Evolutionary conservation across 2,888 invertebrate genomes (phyloP).

Genomic region (Xanthorhoe spadicearia): DNA sequence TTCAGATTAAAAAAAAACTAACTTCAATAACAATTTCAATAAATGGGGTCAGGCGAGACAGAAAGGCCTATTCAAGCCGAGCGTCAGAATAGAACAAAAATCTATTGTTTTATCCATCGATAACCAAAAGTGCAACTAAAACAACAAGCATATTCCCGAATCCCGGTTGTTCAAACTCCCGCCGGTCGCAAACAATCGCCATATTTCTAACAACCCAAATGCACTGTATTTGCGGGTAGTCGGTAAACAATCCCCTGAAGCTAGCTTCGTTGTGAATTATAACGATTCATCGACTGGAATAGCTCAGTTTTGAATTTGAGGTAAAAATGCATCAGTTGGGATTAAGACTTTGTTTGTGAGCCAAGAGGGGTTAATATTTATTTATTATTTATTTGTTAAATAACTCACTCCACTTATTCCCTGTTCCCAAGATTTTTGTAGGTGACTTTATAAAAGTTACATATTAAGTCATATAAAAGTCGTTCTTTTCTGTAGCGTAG

Average conservation of each 20-base stretch:
- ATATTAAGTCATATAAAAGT: too few species aligned
- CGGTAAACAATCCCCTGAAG: constrained; percentile 14
- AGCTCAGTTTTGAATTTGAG: neutral
- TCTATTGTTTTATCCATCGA: neutral
- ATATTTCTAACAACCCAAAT: constrained; percentile 66
- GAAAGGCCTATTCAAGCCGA: neutral
- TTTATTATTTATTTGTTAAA: too few species aligned
- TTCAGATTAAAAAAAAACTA: too few species aligned
- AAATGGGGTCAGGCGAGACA: too few species aligned
- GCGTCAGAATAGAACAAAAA: neutral
- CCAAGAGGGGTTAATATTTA: too few species aligned
- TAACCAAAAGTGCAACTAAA: constrained; percentile 25
- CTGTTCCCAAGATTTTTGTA: too few species aligned
- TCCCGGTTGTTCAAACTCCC: constrained; percentile 48
- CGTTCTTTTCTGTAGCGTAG: too few species aligned
- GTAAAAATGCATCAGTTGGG: neutral
- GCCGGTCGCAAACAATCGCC: constrained; percentile 60
- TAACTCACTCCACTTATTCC: too few species aligned
- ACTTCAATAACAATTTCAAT: too few species aligned
- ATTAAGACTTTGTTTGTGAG: too few species aligned
- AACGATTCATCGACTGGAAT: constrained; percentile 6
- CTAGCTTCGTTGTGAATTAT: constrained; percentile 10
- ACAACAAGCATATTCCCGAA: constrained; percentile 22
- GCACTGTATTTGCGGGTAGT: constrained; percentile 51
- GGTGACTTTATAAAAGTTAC: too few species aligned